Conservation (phyloP, 2,797 vertebrate genomes). For the Ctenopoma multispine region DNA sequence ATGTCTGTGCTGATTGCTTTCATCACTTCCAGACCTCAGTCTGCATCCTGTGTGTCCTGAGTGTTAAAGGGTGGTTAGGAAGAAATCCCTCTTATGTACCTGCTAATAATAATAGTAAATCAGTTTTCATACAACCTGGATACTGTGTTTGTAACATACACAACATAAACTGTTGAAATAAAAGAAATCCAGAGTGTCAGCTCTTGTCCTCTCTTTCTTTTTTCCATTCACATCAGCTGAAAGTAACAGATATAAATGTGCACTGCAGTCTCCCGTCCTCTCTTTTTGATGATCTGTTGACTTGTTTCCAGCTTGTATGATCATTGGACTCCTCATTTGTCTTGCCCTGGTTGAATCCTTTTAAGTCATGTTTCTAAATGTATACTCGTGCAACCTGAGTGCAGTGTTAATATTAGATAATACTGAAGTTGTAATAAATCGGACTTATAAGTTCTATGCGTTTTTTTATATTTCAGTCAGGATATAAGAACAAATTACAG, state of each 20-base stretch:
- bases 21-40: constrained; percentile 31
- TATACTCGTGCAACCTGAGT: too few relatives aligned
- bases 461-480: too few relatives aligned
- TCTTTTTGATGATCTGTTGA: neutral
- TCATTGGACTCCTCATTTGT: neutral
- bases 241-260: neutral
- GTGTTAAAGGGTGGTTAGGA: constrained; percentile 9
- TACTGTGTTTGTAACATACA: neutral
- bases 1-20: constrained; percentile 33
- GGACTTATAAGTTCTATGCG: neutral
- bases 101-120: neutral
- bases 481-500: neutral
- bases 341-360: neutral
- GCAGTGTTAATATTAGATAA: too few relatives aligned
- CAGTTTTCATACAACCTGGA: neutral
- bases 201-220: too few relatives aligned
- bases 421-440: neutral
- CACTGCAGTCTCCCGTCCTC: too few relatives aligned
- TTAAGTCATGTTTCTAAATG: too few relatives aligned
- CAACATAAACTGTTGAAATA: too few relatives aligned
- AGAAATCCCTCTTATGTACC: constrained; percentile 12
- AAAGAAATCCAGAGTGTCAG: too few relatives aligned
- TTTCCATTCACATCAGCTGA: too few relatives aligned
- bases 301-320: neutral
- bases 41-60: constrained; percentile 12